These are phyloP conservation scores for Anolis sagrei DNA, from an alignment of 2,113 vertebrate genomes.

Conservation along the genomic window DNA sequence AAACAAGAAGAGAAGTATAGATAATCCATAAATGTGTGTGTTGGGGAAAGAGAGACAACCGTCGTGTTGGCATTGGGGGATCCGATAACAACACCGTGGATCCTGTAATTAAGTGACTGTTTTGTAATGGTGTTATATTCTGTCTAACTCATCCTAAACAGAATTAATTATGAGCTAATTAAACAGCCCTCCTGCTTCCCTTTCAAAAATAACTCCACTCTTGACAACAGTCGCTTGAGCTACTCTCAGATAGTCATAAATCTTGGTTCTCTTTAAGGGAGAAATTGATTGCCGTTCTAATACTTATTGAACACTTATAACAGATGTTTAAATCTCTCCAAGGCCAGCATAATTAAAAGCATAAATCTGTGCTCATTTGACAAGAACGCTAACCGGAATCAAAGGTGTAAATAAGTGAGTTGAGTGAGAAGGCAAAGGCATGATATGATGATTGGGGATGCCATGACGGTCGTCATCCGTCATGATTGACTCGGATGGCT, in stretches of 20 bases:
- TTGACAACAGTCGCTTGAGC: conserved; percentile 51
- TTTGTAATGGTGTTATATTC: conserved; percentile 62
- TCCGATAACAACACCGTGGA: conserved; percentile 53
- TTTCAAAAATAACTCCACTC: conserved; percentile 52
- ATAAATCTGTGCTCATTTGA: conserved; percentile 76
- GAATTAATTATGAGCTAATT: conserved; percentile 69
- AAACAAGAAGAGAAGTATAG: conserved; percentile 40
- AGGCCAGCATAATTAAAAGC: conserved; percentile 76
- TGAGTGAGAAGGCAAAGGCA: conserved; percentile 24
- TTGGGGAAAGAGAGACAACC: conserved; percentile 5
- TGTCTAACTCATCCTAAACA: conserved; percentile 53
- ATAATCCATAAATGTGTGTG: conserved; percentile 60
- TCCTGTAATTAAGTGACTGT: conserved; percentile 62
- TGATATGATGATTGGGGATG: not conserved
- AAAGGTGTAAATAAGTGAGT: conserved; percentile 66
- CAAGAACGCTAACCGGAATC: conserved; percentile 60
- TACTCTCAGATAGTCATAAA: conserved; percentile 65
- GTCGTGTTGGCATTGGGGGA: conserved; percentile 33
- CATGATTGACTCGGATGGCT: not conserved
- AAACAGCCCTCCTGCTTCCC: conserved; percentile 62
- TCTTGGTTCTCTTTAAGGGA: conserved; percentile 63
- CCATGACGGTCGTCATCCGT: not conserved
- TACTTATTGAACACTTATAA: conserved; percentile 77
- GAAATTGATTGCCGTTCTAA: conserved; percentile 75
- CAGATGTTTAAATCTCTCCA: conserved; percentile 76